A percentile compares a stretch with the other conserved stretches of the same genome.
Evolutionary conservation across 2,113 vertebrate species (phyloP).

Genomic region (Chamaea fasciata): DNA sequence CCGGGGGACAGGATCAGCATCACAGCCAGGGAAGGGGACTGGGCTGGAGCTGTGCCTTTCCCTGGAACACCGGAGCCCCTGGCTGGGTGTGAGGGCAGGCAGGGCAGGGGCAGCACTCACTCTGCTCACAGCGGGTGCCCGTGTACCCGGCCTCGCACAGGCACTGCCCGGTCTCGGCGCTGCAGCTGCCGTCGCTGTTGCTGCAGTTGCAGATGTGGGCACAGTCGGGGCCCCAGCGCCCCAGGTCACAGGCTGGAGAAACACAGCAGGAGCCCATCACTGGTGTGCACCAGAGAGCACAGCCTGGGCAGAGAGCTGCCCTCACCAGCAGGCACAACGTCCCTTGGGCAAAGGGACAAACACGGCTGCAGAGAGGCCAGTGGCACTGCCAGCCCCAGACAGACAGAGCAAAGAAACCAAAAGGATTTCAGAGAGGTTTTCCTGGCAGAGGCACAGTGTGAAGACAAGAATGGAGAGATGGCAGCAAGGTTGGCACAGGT

Average conservation of each 20-base stretch:
- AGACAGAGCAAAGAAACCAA: accelerated
- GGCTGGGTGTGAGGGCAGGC: accelerated
- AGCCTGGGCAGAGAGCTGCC: accelerated
- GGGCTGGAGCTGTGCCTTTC: accelerated
- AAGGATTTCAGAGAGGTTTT: not conserved
- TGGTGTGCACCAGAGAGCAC: accelerated
- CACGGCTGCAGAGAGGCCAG: accelerated
- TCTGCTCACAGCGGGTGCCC: conserved; percentile 76
- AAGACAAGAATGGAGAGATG: accelerated
- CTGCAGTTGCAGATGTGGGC: conserved; percentile 79
- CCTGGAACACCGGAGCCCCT: accelerated
- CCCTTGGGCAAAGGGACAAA: not conserved
- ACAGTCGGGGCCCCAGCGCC: conserved; percentile 85
- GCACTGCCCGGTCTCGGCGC: conserved; percentile 77
- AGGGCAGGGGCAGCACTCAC: conserved; percentile 64
- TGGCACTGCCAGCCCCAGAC: accelerated
- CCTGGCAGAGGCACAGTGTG: not conserved
- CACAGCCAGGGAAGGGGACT: accelerated
- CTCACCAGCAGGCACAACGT: accelerated
- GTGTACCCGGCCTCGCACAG: conserved; percentile 83
- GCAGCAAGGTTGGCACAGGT: accelerated
- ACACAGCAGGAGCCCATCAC: not conserved
- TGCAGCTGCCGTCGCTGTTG: conserved; percentile 78
- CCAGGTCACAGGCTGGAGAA: conserved; percentile 80
- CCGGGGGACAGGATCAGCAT: not conserved